phyloP scores from a whole-genome alignment of 1,140 invertebrate genomes.

The Coboldia fuscipes region DNA sequence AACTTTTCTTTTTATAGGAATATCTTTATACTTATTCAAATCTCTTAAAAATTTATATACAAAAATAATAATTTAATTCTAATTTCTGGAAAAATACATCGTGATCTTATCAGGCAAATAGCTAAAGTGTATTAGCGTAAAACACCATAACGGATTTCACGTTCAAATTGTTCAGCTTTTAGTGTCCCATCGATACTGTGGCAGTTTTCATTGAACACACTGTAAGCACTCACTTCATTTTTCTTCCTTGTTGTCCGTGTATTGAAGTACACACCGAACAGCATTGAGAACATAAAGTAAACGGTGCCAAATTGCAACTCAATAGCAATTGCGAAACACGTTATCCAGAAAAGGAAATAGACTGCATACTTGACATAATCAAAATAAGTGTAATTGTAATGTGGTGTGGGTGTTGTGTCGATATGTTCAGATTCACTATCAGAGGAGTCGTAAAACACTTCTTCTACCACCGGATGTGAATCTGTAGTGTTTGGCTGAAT shows the following conservation, averaged over 20 bases:
- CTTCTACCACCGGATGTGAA: conserved; percentile 2
- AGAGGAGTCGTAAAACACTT: conserved; percentile 4
- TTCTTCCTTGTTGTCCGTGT: conserved; percentile 47
- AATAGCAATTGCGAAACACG: conserved; percentile 42
- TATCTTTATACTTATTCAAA: no score
- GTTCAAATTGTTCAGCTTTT: conserved; percentile 87
- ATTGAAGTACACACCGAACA: conserved; percentile 68
- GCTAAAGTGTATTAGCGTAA: no score
- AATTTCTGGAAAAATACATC: no score
- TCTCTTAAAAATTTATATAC: no score
- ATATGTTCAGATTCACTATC: background rate
- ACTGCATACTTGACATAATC: conserved; percentile 21
- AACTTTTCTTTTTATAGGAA: no score
- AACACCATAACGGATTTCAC: conserved; percentile 59
- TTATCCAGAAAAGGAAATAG: conserved; percentile 38
- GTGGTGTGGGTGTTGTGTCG: conserved; percentile 4
- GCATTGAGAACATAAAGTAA: conserved; percentile 58
- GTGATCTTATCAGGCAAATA: no score
- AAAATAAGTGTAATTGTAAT: conserved; percentile 7
- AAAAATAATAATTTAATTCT: no score
- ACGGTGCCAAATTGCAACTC: conserved; percentile 76
- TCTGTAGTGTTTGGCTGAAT: conserved; percentile 6
- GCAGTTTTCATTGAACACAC: conserved; percentile 92
- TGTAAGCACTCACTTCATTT: conserved; percentile 84
- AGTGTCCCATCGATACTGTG: conserved; percentile 80